A percentile compares a stretch with the other conserved stretches of the same genome.
phyloP scores from a whole-genome alignment of 2,113 vertebrate genomes.

The Rhynchopsitta pachyrhyncha region DNA sequence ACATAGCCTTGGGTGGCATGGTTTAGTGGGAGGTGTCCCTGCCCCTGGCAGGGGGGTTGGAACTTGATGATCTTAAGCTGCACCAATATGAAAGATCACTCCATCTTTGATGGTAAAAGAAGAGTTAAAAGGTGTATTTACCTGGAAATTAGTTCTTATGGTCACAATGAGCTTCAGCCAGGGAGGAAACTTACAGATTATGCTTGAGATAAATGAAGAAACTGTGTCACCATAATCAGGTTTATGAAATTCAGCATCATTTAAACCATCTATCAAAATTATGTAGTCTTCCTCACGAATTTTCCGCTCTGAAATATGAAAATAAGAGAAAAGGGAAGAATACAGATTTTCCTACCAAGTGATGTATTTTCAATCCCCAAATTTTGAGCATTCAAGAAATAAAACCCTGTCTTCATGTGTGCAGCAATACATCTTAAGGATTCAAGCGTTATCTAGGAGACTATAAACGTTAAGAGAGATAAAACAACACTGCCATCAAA shows the following conservation, averaged over 20 bases:
- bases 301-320: conserved; percentile 82
- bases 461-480: neutral
- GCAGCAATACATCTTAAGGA: neutral
- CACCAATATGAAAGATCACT: neutral
- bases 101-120: neutral
- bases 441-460: neutral
- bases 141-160: conserved; percentile 90
- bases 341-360: neutral
- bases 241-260: conserved; percentile 98
- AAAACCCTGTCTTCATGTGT: neutral
- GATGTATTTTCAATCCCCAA: conserved; percentile 1
- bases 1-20: too few species aligned
- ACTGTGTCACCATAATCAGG: conserved; percentile 98
- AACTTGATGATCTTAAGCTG: too few species aligned
- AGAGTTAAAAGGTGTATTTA: conserved; percentile 64
- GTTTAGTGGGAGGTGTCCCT: too few species aligned
- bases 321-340: neutral
- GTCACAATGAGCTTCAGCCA: conserved; percentile 97
- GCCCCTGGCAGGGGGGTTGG: too few species aligned
- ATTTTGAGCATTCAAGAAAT: neutral
- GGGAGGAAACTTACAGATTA: conserved; percentile 89
- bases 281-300: conserved; percentile 95
- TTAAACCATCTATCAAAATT: conserved; percentile 94
- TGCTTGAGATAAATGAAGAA: conserved; percentile 90
- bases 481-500: neutral